phyloP scores from a whole-genome alignment of 2,888 invertebrate species.

The Gryllus longicercus region DNA sequence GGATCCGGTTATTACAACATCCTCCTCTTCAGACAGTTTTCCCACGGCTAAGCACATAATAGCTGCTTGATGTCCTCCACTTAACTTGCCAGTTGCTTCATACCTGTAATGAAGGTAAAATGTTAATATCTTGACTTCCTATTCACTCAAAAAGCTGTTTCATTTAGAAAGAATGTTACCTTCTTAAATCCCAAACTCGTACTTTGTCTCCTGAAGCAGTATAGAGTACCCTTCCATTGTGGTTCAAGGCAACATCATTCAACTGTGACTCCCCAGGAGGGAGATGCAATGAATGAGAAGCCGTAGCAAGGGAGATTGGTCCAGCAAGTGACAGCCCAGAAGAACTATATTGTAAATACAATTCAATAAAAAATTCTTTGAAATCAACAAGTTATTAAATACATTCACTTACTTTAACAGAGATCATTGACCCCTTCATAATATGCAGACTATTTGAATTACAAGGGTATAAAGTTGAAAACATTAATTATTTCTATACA shows the following conservation, averaged over 20 bases:
- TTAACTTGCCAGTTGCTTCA: constrained; percentile 67
- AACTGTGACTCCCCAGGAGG: constrained; percentile 63
- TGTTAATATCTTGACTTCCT: neutral
- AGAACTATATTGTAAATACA: constrained; percentile 49
- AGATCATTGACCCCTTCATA: too few relatives aligned
- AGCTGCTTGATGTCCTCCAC: constrained; percentile 76
- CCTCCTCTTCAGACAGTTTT: constrained; percentile 53
- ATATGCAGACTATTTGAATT: too few relatives aligned
- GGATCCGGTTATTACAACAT: constrained; percentile 73
- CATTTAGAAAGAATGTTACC: constrained; percentile 45
- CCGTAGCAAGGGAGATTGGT: constrained; percentile 47
- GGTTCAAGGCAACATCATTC: constrained; percentile 65
- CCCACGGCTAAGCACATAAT: constrained; percentile 76
- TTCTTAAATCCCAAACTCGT: constrained; percentile 79
- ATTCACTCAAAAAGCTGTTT: neutral
- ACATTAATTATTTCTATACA: too few relatives aligned
- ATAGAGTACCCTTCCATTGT: constrained; percentile 64
- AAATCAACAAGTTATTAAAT: too few relatives aligned
- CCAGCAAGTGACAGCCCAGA: constrained; percentile 61
- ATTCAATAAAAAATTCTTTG: too few relatives aligned
- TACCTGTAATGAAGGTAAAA: constrained; percentile 48
- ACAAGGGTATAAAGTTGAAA: too few relatives aligned
- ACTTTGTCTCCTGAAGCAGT: constrained; percentile 77
- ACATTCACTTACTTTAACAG: too few relatives aligned
- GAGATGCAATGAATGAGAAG: constrained; percentile 53